These are phyloP conservation scores for Cabera pusaria DNA, from an alignment of 2,888 invertebrate species.

Conservation along the genomic window DNA sequence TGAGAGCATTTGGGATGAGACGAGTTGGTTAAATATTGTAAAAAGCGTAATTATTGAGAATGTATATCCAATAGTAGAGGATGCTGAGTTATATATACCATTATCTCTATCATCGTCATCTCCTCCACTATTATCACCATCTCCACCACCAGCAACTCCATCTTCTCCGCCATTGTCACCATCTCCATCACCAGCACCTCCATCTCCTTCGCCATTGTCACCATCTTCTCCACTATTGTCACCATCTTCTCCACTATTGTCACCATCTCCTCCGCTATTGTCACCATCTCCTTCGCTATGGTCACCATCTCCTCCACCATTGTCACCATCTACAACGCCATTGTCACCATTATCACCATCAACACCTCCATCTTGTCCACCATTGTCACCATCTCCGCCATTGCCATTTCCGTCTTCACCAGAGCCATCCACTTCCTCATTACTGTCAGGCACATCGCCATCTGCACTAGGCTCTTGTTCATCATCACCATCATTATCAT, in stretches of 20 bases:
- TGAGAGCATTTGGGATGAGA: slow-evolving; percentile 45
- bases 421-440: slow-evolving; percentile 27
- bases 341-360: too few species aligned
- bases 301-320: too few species aligned
- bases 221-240: too few species aligned
- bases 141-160: slow-evolving; percentile 26
- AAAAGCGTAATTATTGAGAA: slow-evolving; percentile 56
- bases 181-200: slow-evolving; percentile 32
- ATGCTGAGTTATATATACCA: slow-evolving; percentile 46
- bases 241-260: too few species aligned
- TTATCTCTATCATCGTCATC: slow-evolving; percentile 25
- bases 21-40: slow-evolving; percentile 54
- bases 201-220: slow-evolving; percentile 42
- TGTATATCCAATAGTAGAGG: slow-evolving; percentile 55
- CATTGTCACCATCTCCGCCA: too few species aligned
- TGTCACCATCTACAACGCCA: too few species aligned
- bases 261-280: too few species aligned
- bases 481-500: slow-evolving; percentile 18
- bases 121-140: slow-evolving; percentile 22
- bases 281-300: too few species aligned
- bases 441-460: slow-evolving; percentile 24
- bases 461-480: slow-evolving; percentile 27
- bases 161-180: slow-evolving; percentile 20
- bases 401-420: too few species aligned
- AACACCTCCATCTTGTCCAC: too few species aligned